Conservation (phyloP, 1,140 invertebrate genomes). For the Eupeodes corollae region DNA sequence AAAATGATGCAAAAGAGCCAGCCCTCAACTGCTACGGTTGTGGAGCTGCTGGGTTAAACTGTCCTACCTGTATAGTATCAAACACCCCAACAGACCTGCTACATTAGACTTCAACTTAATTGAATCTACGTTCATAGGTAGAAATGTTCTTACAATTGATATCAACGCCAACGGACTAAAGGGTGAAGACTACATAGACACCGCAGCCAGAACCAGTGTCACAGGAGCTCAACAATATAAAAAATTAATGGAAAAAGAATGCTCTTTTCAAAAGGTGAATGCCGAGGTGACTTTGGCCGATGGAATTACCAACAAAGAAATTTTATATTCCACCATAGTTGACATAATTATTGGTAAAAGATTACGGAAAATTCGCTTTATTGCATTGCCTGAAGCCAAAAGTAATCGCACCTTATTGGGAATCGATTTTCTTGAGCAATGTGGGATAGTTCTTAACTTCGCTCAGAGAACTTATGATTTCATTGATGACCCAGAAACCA, state of each 20-base stretch:
- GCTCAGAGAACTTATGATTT: too few species aligned
- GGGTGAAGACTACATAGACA: constrained; percentile 5
- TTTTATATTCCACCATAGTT: not conserved
- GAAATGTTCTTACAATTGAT: constrained; percentile 2
- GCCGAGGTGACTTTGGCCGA: constrained; percentile 3
- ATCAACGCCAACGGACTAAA: constrained; percentile 3
- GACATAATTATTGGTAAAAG: constrained; percentile 6
- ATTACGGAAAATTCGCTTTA: constrained; percentile 1
- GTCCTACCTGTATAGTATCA: constrained; percentile 4
- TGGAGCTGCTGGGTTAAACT: not conserved
- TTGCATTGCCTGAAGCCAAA: too few species aligned
- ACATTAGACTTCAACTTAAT: constrained; percentile 2
- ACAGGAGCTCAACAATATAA: not conserved
- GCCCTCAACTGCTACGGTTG: constrained; percentile 7
- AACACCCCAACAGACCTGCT: not conserved
- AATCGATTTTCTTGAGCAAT: too few species aligned
- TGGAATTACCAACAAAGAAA: not conserved
- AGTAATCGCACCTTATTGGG: too few species aligned
- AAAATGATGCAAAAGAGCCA: not conserved
- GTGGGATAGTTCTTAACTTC: too few species aligned
- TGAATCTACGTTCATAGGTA: not conserved
- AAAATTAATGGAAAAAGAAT: not conserved
- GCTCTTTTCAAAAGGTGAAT: not conserved
- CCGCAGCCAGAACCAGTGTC: constrained; percentile 5
- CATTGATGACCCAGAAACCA: too few species aligned